Evolutionary conservation across 2,113 vertebrate species (phyloP), one percentile per base, ranked within the genome.

Genomic region (Percopsis transmontana): DNA sequence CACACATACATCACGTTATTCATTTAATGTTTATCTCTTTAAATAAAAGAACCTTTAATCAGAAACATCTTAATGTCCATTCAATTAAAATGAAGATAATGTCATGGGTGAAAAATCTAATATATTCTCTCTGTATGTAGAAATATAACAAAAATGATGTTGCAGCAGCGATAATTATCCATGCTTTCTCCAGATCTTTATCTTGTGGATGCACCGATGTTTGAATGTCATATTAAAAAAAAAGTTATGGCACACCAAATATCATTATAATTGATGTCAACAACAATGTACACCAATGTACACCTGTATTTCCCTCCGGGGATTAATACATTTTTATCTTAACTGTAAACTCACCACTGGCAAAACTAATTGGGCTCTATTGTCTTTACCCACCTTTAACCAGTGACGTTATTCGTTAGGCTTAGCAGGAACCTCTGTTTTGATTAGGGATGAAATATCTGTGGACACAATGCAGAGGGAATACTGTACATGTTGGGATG

Each of bases 391-490:
- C 1, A 3, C 18, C 4, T 66, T 9, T 7, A 2, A 24, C 9
- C 20, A 1, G 0, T 27, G 16, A 19, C 1, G 2, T 84, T 39
- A 87, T 18, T 75, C 38, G 6, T 20, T 20, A 47, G 86, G 70
- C 5, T 61, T 38, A 58, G 89, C 67, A 13, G 91, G 91, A 24
- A 92, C 91, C 66, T 92, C 89, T 10, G 85, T 87, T 15, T 91
- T 89, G 33, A 87, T 79, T 52, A 92, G 68, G 15, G 87, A 80
- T 23, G 88, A 80, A 57, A 92, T 76, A 47, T 92, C 91, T 92
- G 76, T 54, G 41, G 52, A 85, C 12, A 50, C 38, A 75, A 58
- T n/a, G n/a, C n/a, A n/a, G n/a, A n/a, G n/a, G n/a, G n/a, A n/a
- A n/a, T n/a, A n/a, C n/a, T n/a, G n/a, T n/a, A n/a, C n/a, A n/a